phyloP scores from a whole-genome alignment of 2,888 invertebrate genomes.

The Blastobasis lacticolella region DNA sequence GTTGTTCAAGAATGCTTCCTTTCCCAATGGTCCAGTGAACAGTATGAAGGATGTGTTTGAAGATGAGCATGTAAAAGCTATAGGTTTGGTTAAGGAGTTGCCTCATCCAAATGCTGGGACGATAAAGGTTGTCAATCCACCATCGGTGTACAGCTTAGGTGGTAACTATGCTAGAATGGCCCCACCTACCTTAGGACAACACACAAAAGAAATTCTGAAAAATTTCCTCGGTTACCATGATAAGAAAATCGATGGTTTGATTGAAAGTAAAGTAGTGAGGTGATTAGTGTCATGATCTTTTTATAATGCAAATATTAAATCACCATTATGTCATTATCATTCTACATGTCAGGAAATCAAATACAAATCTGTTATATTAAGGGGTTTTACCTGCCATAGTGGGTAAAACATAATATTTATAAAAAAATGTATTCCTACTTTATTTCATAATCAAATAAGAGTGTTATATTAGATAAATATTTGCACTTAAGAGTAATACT shows the following conservation, averaged over 20 bases:
- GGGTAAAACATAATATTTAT: too few species aligned
- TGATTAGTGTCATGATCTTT: constrained; percentile 12
- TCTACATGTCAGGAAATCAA: too few species aligned
- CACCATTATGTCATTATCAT: too few species aligned
- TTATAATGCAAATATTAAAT: too few species aligned
- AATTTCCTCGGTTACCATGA: constrained; percentile 77
- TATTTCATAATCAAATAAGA: too few species aligned
- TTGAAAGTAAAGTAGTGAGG: constrained; percentile 49
- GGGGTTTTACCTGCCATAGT: too few species aligned
- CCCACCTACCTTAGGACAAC: constrained; percentile 91
- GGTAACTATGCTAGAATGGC: constrained; percentile 80
- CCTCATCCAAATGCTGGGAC: constrained; percentile 80
- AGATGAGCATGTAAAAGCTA: constrained; percentile 87
- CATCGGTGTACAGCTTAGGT: constrained; percentile 86
- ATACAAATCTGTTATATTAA: too few species aligned
- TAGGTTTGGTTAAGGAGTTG: constrained; percentile 82
- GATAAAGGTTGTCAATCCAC: constrained; percentile 88
- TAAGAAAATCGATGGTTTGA: constrained; percentile 73
- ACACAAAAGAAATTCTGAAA: constrained; percentile 85
- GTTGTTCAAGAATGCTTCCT: constrained; percentile 81
- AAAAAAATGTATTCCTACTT: too few species aligned
- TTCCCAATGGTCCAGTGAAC: constrained; percentile 95
- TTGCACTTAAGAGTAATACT: too few species aligned
- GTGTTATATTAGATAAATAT: too few species aligned
- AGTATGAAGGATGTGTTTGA: constrained; percentile 88